phyloP scores from a whole-genome alignment of 2,113 vertebrate species.

The Hydrochoerus hydrochaeris region DNA sequence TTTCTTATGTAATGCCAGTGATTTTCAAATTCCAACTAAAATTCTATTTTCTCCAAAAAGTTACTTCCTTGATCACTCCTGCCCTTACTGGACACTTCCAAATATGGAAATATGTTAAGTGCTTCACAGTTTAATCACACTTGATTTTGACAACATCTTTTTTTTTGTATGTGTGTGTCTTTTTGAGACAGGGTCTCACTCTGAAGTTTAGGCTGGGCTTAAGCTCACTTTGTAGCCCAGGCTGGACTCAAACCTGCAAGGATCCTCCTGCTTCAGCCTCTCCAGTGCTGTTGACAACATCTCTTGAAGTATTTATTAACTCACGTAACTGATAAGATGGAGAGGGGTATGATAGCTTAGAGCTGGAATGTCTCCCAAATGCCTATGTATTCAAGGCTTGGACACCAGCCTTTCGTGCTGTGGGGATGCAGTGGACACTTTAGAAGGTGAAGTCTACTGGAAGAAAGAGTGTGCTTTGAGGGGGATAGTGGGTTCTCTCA shows the following conservation, averaged over 20 bases:
- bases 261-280: too few species aligned
- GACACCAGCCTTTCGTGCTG: not conserved
- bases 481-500: not conserved
- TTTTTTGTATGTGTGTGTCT: too few species aligned
- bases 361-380: not conserved
- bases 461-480: not conserved
- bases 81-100: not conserved
- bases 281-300: too few species aligned
- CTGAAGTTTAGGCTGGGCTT: too few species aligned
- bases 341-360: not conserved
- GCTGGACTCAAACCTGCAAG: too few species aligned
- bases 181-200: too few species aligned
- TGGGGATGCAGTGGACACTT: rapidly evolving
- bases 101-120: not conserved
- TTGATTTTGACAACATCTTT: not conserved
- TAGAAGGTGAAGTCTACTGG: not conserved
- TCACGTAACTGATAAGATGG: not conserved
- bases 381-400: not conserved
- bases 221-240: too few species aligned
- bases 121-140: not conserved
- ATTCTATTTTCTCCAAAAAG: slow-evolving; percentile 32
- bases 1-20: not conserved
- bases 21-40: slow-evolving; percentile 62
- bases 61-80: not conserved
- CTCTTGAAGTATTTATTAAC: not conserved